Evolutionary conservation across 2,888 invertebrate species (phyloP).

Genomic region (Myopa tessellatipennis): DNA sequence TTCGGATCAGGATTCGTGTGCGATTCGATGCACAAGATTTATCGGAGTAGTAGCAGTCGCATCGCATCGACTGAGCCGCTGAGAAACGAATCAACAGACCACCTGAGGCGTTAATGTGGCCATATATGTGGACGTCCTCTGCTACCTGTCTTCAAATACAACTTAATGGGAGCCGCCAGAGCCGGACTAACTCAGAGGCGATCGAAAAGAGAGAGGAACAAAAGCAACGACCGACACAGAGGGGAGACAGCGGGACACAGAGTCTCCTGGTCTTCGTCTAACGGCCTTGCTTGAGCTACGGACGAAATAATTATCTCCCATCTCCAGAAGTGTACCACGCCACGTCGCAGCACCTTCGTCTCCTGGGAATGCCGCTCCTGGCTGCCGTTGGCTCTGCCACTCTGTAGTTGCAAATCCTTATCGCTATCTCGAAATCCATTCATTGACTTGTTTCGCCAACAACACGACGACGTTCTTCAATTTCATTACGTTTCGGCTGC

Average conservation of each 20-base stretch:
- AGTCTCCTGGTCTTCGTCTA: neutral
- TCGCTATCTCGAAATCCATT: constrained; percentile 45
- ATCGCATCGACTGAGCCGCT: neutral
- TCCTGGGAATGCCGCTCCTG: constrained; percentile 47
- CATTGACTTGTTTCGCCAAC: constrained; percentile 41
- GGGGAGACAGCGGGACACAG: neutral
- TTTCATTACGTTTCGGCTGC: constrained; percentile 36
- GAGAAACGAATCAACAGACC: constrained; percentile 42
- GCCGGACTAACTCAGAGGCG: constrained; percentile 25
- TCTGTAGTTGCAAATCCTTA: constrained; percentile 24
- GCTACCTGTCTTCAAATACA: constrained; percentile 47
- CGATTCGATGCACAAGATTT: neutral
- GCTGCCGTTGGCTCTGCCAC: neutral
- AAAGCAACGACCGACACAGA: neutral
- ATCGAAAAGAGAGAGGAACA: neutral
- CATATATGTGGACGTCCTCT: constrained; percentile 35
- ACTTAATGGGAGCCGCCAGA: neutral
- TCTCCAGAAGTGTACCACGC: neutral
- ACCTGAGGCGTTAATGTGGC: constrained; percentile 50
- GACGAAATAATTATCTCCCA: constrained; percentile 53
- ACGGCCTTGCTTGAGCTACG: constrained; percentile 34
- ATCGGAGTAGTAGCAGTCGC: neutral
- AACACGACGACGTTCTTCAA: constrained; percentile 39
- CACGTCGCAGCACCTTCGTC: constrained; percentile 30
- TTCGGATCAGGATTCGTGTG: too few species aligned